Base-by-base conservation (phyloP, 2,888 invertebrate species). In the Parnassius smintheus region DNA sequence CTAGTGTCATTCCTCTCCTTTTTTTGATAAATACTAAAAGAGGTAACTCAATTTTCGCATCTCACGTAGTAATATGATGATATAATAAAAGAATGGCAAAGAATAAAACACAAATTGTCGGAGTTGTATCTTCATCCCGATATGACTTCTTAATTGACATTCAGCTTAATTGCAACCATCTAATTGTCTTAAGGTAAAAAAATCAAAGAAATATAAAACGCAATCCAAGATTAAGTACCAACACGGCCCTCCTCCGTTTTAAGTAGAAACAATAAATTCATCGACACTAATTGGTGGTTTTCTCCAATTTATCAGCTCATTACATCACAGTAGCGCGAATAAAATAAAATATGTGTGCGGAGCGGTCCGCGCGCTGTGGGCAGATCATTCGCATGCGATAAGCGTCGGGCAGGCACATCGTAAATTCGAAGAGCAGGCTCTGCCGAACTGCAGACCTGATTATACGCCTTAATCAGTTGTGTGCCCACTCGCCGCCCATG, bases 261-360 rank as follows among this genome's bases (percentile, higher is more conserved):
- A 91, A 91, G 91, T 88, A 89, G 90, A 90, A 91, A 91, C 91
- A 91, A 91, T 91, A 91, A 91, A 91, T 91, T 91, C 90, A 91
- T 91, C 91, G 91, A 88, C 91, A 89, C 91, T 91, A 91, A 91
- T 91, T 91, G 91, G 91, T 91, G 91, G 91, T 91, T 91, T 91
- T 91, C 91, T 91, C 85, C 88, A 87, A 91, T 91, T 91, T 91
- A 91, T 91, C 91, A 89, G 91, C 90, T 91, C 91, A 91, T 91
- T 91, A 91, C 91, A 91, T 91, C 91, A 91, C 91, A 87, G 91
- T 91, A 91, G 91, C 90, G 91, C 88, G 91, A 91, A 91, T 91
- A 90, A 91, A 91, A 91, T 91, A 91, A 91, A 91, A 91, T 91
- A 88, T 91, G 88, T 90, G 89, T 85, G 88, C 81, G 83, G 88